These are phyloP conservation scores for Macrobrachium rosenbergii DNA, from an alignment of 1,140 invertebrate genomes.

Conservation along the genomic window DNA sequence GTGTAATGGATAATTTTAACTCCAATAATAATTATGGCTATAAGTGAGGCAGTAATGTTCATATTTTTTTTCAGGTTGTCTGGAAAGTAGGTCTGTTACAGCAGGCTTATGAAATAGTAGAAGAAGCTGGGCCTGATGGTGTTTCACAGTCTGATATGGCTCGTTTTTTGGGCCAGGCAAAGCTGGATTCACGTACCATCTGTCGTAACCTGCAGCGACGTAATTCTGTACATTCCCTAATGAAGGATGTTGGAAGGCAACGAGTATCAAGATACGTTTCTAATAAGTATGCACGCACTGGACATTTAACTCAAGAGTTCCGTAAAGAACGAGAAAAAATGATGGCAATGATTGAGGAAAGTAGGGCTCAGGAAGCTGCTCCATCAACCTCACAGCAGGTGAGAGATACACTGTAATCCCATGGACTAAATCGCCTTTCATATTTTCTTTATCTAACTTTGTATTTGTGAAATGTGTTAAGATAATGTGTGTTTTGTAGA, in stretches of 20 bases:
- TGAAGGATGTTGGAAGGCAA: constrained; percentile 75
- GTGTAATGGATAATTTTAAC: too few species aligned
- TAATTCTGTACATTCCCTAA: constrained; percentile 72
- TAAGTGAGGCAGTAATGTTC: not conserved
- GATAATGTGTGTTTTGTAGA: too few species aligned
- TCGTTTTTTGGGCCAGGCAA: constrained; percentile 72
- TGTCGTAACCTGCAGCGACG: constrained; percentile 72
- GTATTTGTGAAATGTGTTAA: not conserved
- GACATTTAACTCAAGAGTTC: constrained; percentile 64
- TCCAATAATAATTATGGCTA: too few species aligned
- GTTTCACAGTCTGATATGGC: constrained; percentile 72
- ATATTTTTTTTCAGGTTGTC: constrained; percentile 8
- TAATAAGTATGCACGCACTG: constrained; percentile 51
- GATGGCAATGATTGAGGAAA: constrained; percentile 55
- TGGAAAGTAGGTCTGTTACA: constrained; percentile 68
- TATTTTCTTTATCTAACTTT: not conserved
- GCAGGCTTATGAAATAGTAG: constrained; percentile 73
- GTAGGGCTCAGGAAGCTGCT: not conserved
- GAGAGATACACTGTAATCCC: not conserved
- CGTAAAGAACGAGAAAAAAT: constrained; percentile 62
- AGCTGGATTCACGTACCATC: constrained; percentile 73
- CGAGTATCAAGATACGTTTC: constrained; percentile 68
- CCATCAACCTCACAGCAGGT: constrained; percentile 46
- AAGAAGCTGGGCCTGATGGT: constrained; percentile 71
- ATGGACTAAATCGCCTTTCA: too few species aligned